phyloP scores from a whole-genome alignment of 2,797 vertebrate genomes.

The Sitta carolinensis region DNA sequence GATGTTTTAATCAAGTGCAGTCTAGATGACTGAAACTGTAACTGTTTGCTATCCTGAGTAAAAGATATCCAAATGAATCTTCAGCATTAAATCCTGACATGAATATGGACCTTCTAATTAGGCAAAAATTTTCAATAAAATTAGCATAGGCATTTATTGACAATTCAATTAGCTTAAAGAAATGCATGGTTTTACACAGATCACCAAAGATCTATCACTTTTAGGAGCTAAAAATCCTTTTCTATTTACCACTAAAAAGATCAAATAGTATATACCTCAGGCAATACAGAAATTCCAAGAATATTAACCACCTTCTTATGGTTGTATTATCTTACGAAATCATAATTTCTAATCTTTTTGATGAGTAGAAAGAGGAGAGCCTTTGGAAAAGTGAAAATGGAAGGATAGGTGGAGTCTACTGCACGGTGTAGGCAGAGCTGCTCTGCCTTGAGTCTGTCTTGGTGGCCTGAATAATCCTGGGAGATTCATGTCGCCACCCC shows the following conservation, averaged over 20 bases:
- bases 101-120: not conserved
- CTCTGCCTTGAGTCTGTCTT: not conserved
- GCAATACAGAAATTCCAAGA: not conserved
- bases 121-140: not conserved
- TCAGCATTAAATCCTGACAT: not conserved
- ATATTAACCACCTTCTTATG: not conserved
- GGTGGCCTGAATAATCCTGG: not conserved
- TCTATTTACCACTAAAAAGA: not conserved
- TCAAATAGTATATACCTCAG: not conserved
- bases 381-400: not conserved
- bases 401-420: accelerated
- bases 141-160: not conserved
- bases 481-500: not conserved
- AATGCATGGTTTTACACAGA: not conserved
- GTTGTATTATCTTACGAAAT: no score
- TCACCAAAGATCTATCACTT: not conserved
- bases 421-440: not conserved
- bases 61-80: not conserved
- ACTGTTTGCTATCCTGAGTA: not conserved
- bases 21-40: not conserved
- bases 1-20: not conserved
- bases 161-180: not conserved
- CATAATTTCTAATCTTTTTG: not conserved
- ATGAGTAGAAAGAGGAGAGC: not conserved
- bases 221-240: not conserved